Percentiles rank a stretch among this genome's conserved stretches.
phyloP scores from a whole-genome alignment of 2,797 vertebrate species.

The Esox lucius region DNA sequence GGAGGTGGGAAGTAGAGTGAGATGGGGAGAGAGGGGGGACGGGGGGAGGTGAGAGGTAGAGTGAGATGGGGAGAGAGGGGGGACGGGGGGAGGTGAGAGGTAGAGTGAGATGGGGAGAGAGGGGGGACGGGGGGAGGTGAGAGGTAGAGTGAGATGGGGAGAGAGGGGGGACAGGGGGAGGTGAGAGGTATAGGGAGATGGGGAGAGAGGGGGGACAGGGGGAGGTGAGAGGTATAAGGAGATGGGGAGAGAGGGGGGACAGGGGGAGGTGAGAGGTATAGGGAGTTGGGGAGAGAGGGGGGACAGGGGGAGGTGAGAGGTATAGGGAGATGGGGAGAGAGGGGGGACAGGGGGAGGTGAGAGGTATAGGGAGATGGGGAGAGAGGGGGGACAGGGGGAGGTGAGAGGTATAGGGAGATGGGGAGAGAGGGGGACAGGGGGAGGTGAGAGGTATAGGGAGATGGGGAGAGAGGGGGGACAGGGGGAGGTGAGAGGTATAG shows the following conservation, averaged over 20 bases:
- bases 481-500: not conserved
- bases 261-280: slow-evolving; percentile 46
- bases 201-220: not conserved
- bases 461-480: slow-evolving; percentile 6
- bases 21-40: slow-evolving; percentile 41
- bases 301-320: slow-evolving; percentile 45
- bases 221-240: slow-evolving; percentile 51
- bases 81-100: slow-evolving; percentile 29
- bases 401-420: too few species aligned
- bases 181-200: too few species aligned
- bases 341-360: slow-evolving; percentile 11
- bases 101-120: slow-evolving; percentile 10
- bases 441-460: slow-evolving; percentile 53
- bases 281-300: slow-evolving; percentile 46
- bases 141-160: not conserved
- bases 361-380: slow-evolving; percentile 54
- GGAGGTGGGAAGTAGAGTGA: slow-evolving; percentile 51
- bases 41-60: slow-evolving; percentile 49
- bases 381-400: slow-evolving; percentile 36
- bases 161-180: too few species aligned
- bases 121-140: not conserved
- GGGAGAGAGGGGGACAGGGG: slow-evolving; percentile 6
- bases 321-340: too few species aligned
- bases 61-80: slow-evolving; percentile 36
- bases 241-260: slow-evolving; percentile 35